Evolutionary conservation across 1,140 invertebrate genomes (phyloP), one percentile per base, ranked within the genome.

Genomic region (Drosophila murphyi): DNA sequence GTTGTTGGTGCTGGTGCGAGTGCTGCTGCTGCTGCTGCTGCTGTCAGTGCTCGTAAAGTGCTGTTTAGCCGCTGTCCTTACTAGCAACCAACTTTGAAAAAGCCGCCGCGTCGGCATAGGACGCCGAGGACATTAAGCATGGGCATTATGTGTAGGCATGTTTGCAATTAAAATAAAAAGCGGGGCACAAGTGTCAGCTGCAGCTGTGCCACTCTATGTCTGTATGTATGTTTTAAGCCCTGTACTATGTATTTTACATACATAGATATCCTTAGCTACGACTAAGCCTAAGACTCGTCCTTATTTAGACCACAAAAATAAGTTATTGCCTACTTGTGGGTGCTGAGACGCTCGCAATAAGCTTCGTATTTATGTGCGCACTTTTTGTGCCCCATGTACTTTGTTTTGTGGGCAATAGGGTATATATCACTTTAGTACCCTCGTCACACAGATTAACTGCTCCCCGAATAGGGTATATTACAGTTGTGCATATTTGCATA

Each of bases 101-200:
- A 51, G 48, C 43, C 39, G 51, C 52, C 51, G 12, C 45, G n/a
- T 55, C 8, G 50, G 8, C 51, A 48, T 3, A 59, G 34, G 45
- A 31, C 31, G 55, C 61, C 69, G 64, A 60, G 80, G 52, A 76
- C 79, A 86, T 86, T 79, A 82, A 73, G 76, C 20, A 35, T 51
- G 71, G 48, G 79, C 68, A 76, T 79, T 88, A 87, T 72, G 68
- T 69, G 60, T 52, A 77, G 76, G 55, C 76, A 64, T 79, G 80
- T 65, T 77, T 77, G 83, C 80, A 87, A 87, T 87, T 87, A 87
- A 87, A 87, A 88, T 78, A 87, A 88, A 87, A 87, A 80, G 63
- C 50, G 63, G 65, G 59, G 61, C 85, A 80, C 62, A 78, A 78
- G 77, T 67, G 70, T 54, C 61, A 72, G 61, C 56, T 69, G 55